Percentiles rank a stretch among this genome's conserved stretches.
Conservation (phyloP, 2,888 invertebrate species). For the Amphipoea oculea region DNA sequence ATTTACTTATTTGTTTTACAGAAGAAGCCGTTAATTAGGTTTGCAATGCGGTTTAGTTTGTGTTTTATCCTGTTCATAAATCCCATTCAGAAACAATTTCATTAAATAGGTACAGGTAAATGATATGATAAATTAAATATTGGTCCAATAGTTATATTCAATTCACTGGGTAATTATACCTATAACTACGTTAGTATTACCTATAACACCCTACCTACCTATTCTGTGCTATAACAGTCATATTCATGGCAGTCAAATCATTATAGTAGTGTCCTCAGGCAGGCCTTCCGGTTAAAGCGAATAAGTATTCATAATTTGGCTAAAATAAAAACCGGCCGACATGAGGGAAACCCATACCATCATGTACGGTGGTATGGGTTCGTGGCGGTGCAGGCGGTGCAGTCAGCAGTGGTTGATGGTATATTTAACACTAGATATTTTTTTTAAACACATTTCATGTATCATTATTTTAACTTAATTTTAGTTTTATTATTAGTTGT, state of each 20-base stretch:
- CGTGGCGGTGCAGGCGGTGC: too few species aligned
- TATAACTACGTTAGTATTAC: too few species aligned
- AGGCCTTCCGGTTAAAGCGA: not conserved
- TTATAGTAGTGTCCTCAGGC: not conserved
- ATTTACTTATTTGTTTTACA: not conserved
- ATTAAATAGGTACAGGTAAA: conserved; percentile 9
- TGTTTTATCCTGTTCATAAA: conserved; percentile 25
- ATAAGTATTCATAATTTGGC: not conserved
- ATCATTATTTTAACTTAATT: too few species aligned
- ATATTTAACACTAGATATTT: too few species aligned
- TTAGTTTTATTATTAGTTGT: too few species aligned
- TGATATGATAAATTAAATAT: not conserved
- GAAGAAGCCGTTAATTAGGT: not conserved
- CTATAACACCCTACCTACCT: too few species aligned
- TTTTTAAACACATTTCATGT: too few species aligned
- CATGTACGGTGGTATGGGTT: too few species aligned
- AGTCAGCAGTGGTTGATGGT: too few species aligned
- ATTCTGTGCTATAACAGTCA: not conserved
- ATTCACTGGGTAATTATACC: not conserved
- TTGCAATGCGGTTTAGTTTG: not conserved
- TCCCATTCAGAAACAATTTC: conserved; percentile 19
- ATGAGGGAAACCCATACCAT: too few species aligned
- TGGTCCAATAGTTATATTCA: not conserved
- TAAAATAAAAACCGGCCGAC: not conserved
- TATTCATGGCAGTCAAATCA: not conserved